Evolutionary conservation across 2,113 vertebrate genomes (phyloP).

Genomic region (Leptobrachium ailaonicum): DNA sequence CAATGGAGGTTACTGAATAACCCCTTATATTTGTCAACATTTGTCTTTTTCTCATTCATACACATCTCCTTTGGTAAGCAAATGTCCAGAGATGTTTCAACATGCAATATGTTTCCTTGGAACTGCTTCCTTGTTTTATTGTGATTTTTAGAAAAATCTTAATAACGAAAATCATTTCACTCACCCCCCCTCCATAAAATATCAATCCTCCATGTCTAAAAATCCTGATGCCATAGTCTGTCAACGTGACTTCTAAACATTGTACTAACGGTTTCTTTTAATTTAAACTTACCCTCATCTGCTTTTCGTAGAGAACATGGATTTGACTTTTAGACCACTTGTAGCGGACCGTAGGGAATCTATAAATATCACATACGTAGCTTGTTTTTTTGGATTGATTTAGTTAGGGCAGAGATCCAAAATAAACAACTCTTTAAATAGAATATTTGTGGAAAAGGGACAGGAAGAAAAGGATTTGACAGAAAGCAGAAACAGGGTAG

Average conservation of each 20-base stretch:
- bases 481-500: conserved; percentile 43
- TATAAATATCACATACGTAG: conserved; percentile 77
- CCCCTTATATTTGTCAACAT: no score
- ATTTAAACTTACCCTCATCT: conserved; percentile 65
- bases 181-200: no score
- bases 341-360: conserved; percentile 68
- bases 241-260: conserved; percentile 51
- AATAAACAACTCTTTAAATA: conserved; percentile 70
- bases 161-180: no score
- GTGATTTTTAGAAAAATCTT: no score
- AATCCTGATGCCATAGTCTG: no score
- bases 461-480: conserved; percentile 45
- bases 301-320: conserved; percentile 67
- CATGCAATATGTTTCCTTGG: no score
- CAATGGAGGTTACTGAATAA: no score
- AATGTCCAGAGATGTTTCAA: no score
- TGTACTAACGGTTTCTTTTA: conserved; percentile 58
- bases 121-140: no score
- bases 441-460: conserved; percentile 53
- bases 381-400: conserved; percentile 77
- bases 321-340: conserved; percentile 66
- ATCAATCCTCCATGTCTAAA: no score
- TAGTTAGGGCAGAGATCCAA: conserved; percentile 74
- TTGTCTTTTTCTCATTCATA: no score
- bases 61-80: no score